phyloP scores from a whole-genome alignment of 2,113 vertebrate species.

The Entosphenus tridentatus region DNA sequence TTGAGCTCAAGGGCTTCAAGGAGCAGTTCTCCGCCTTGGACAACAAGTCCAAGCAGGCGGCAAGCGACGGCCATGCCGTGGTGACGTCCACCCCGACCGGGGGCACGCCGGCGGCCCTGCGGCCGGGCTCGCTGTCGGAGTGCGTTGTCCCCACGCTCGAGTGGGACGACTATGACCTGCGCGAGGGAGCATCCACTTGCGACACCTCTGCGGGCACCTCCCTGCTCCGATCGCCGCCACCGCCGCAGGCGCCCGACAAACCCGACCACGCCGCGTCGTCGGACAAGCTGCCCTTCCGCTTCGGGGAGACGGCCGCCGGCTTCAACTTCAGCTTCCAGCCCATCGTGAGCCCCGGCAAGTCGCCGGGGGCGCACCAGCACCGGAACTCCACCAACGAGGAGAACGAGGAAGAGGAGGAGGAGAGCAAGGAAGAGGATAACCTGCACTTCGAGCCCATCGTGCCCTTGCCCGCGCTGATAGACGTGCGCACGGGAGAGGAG shows the following conservation, averaged over 20 bases:
- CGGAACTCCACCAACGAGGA: neutral
- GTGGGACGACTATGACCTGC: constrained; percentile 73
- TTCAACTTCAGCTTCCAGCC: constrained; percentile 93
- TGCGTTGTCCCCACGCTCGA: constrained; percentile 17
- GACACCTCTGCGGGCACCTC: too few relatives aligned
- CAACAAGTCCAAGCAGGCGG: constrained; percentile 37
- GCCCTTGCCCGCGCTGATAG: constrained; percentile 65
- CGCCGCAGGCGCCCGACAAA: too few relatives aligned
- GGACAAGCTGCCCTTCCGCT: constrained; percentile 60
- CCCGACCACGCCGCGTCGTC: neutral
- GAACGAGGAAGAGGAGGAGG: constrained; percentile 1
- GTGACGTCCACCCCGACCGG: constrained; percentile 25
- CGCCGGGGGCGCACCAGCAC: constrained; percentile 21
- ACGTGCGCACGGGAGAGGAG: constrained; percentile 76
- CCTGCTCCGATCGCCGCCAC: too few relatives aligned
- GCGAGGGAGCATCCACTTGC: constrained; percentile 30
- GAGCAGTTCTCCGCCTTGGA: constrained; percentile 62
- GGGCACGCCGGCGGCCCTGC: constrained; percentile 27
- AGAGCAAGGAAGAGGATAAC: constrained; percentile 60
- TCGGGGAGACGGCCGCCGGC: constrained; percentile 66
- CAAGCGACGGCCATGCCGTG: constrained; percentile 18
- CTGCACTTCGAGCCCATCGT: constrained; percentile 92
- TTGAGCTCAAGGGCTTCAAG: constrained; percentile 79
- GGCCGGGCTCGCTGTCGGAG: too few relatives aligned
- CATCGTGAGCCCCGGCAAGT: constrained; percentile 65